Conservation (phyloP, 2,797 vertebrate species). For the Arremon brunneinucha region DNA sequence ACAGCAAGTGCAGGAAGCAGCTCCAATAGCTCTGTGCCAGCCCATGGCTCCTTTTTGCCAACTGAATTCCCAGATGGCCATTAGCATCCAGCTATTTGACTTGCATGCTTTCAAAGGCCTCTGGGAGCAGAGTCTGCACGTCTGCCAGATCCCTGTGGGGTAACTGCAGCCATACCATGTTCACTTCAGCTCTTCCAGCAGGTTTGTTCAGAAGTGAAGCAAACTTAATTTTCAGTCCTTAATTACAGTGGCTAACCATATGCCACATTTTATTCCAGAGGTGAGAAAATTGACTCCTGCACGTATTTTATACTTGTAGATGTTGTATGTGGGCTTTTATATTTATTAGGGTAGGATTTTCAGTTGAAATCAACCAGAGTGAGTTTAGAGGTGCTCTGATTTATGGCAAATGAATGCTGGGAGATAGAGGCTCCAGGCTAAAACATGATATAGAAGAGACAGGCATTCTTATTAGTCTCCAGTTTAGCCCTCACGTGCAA, state of each 20-base stretch:
- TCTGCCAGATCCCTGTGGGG: not conserved
- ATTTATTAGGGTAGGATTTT: not conserved
- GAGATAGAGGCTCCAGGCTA: not conserved
- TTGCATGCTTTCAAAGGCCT: not conserved
- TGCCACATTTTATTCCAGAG: not conserved
- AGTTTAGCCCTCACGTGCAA: not conserved
- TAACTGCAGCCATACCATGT: not conserved
- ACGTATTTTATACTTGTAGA: not conserved
- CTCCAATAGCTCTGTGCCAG: not conserved
- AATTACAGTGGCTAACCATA: not conserved
- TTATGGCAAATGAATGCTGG: not conserved
- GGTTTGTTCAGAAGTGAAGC: not conserved
- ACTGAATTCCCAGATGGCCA: slow-evolving; percentile 17
- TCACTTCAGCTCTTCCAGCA: not conserved
- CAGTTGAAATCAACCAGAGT: not conserved
- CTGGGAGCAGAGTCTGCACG: not conserved
- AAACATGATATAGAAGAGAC: not conserved
- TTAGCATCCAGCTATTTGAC: slow-evolving; percentile 15
- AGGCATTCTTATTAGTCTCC: not conserved
- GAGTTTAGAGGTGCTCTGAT: not conserved
- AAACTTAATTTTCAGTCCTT: not conserved
- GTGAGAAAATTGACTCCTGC: not conserved
- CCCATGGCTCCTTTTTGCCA: not conserved
- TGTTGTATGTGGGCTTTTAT: not conserved
- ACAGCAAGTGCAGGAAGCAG: not conserved